These are phyloP conservation scores for Octopus bimaculoides DNA, from an alignment of 1,140 invertebrate genomes.

Conservation along the genomic window DNA sequence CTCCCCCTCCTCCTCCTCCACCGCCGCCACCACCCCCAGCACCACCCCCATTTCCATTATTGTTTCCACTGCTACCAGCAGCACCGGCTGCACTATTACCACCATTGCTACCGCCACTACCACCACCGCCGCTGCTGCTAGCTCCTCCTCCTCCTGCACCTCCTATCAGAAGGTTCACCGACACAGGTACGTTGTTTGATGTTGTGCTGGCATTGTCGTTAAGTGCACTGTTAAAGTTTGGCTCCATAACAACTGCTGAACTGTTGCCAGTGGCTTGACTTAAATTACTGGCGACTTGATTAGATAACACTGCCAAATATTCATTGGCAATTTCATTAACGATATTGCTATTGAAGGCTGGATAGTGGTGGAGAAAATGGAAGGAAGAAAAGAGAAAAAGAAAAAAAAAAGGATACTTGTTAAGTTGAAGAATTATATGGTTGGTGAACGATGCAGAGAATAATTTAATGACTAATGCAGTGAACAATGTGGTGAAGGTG, in stretches of 20 bases:
- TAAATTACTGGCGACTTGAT: slow-evolving; percentile 47
- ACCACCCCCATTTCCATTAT: no score
- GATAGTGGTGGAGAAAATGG: not conserved
- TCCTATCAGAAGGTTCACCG: not conserved
- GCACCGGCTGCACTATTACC: slow-evolving; percentile 11
- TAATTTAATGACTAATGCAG: no score
- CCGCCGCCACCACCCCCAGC: no score
- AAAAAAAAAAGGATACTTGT: no score
- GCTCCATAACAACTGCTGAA: not conserved
- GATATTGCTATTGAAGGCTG: slow-evolving; percentile 21
- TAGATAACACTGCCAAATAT: slow-evolving; percentile 47
- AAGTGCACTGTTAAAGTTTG: slow-evolving; percentile 15
- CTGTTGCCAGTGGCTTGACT: slow-evolving; percentile 27
- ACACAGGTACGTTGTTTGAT: not conserved
- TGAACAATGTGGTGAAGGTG: no score
- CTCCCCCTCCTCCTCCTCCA: not conserved
- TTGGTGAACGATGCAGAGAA: no score
- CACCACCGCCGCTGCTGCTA: not conserved
- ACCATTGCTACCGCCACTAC: not conserved
- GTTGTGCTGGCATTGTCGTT: slow-evolving; percentile 18
- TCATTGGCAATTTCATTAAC: slow-evolving; percentile 48
- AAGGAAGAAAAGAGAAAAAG: not conserved
- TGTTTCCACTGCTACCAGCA: no score
- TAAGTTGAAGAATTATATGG: no score
- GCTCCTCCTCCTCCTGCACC: not conserved